Percentiles rank a stretch among this genome's conserved stretches.
Conservation (phyloP, 2,113 vertebrate species). For the Dasyurus viverrinus region DNA sequence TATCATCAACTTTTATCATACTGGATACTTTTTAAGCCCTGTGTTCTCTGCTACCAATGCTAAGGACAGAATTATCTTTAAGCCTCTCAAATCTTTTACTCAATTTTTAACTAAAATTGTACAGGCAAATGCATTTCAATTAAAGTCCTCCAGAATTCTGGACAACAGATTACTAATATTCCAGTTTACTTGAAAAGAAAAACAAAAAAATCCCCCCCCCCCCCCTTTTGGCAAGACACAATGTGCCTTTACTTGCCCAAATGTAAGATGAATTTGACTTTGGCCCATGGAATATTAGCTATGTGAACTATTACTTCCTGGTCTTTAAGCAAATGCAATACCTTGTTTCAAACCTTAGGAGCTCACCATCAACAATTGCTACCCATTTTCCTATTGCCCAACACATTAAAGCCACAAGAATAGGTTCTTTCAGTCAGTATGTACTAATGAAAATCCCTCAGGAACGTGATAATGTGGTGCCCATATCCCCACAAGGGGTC, state of each 20-base stretch:
- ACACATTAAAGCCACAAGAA: slow-evolving; percentile 16
- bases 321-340: slow-evolving; percentile 54
- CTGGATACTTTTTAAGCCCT: not conserved
- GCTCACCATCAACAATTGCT: not conserved
- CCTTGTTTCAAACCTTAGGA: slow-evolving; percentile 43
- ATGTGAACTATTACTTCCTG: slow-evolving; percentile 57
- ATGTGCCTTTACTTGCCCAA: slow-evolving; percentile 40
- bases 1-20: slow-evolving; percentile 27
- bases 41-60: not conserved
- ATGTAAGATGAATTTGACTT: slow-evolving; percentile 24
- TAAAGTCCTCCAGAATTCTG: not conserved
- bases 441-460: slow-evolving; percentile 15
- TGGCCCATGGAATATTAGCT: slow-evolving; percentile 22
- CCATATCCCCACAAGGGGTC: not conserved
- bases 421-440: not conserved
- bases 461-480: not conserved
- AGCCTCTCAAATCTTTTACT: not conserved
- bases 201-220: slow-evolving; percentile 12
- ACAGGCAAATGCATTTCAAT: slow-evolving; percentile 9
- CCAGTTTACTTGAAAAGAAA: not conserved
- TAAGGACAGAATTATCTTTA: slow-evolving; percentile 12
- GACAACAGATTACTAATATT: not conserved
- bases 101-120: slow-evolving; percentile 8
- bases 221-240: not conserved
- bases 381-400: slow-evolving; percentile 40